Percentiles rank a stretch among this genome's conserved stretches.
Conservation (phyloP, 2,113 vertebrate genomes). For the Toxotes jaculatrix region DNA sequence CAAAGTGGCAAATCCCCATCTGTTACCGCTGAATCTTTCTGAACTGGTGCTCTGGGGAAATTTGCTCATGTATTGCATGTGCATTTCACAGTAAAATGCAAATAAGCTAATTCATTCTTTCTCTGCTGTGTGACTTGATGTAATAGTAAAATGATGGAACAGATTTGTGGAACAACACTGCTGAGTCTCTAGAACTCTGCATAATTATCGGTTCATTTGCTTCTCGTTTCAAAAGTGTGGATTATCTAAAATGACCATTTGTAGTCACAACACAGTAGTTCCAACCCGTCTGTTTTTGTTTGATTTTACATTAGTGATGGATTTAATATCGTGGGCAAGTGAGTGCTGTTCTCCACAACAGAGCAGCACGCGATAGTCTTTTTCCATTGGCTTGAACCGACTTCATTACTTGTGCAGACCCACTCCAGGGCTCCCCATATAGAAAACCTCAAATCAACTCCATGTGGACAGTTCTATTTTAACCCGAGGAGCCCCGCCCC, state of each 20-base stretch:
- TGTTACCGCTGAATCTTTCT: neutral
- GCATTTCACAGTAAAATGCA: conserved; percentile 11
- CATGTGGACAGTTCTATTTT: conserved; percentile 84
- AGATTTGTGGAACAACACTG: neutral
- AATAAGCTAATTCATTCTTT: neutral
- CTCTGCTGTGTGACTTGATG: neutral
- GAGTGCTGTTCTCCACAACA: conserved; percentile 52
- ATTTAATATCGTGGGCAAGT: conserved; percentile 68
- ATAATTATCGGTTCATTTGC: conserved; percentile 15
- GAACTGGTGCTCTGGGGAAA: neutral
- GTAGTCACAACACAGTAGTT: conserved; percentile 23
- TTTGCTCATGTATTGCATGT: neutral
- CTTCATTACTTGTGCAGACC: conserved; percentile 68
- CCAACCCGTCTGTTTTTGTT: conserved; percentile 18
- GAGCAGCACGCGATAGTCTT: conserved; percentile 60
- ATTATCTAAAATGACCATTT: conserved; percentile 5
- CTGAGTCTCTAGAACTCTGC: conserved; percentile 5
- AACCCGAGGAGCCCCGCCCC: conserved; percentile 66
- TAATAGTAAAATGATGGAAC: conserved; percentile 12
- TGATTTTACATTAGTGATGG: conserved; percentile 48
- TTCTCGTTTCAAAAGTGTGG: conserved; percentile 19
- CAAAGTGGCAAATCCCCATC: neutral
- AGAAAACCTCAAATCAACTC: conserved; percentile 83
- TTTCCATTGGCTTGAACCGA: conserved; percentile 63
- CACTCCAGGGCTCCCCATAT: conserved; percentile 69